Conservation (phyloP, 2,113 vertebrate genomes). For the Aspidoscelis tigris region DNA sequence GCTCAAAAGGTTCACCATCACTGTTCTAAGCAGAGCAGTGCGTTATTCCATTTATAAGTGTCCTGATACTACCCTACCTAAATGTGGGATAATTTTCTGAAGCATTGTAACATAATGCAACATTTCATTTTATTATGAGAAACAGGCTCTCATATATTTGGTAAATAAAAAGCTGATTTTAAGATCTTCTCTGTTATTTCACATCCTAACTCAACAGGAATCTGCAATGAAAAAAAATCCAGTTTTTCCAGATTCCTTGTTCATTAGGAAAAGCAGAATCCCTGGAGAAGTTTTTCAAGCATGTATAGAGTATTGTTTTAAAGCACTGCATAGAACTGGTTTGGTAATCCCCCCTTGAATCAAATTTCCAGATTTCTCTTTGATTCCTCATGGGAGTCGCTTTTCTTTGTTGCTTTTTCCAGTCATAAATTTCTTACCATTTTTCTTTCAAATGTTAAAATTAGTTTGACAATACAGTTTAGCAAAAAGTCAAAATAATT, state of each 20-base stretch:
- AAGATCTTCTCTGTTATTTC: background rate
- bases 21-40: background rate
- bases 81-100: background rate
- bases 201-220: background rate
- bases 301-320: background rate
- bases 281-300: background rate
- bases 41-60: background rate
- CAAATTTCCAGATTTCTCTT: constrained; percentile 28
- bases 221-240: constrained; percentile 4
- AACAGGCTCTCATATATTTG: background rate
- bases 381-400: background rate
- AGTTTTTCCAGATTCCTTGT: background rate
- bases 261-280: background rate
- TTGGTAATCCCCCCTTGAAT: background rate
- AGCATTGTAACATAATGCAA: background rate
- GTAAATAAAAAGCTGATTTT: background rate
- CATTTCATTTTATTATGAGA: background rate
- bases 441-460: background rate
- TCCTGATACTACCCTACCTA: background rate
- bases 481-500: background rate
- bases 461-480: fast-evolving
- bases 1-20: no score
- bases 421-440: background rate
- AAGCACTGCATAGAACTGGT: constrained; percentile 25
- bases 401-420: constrained; percentile 34